Conservation (phyloP, 30 jellyfish, hydroid and myxozoan genomes). For the Pseudorhiza aurosa region DNA sequence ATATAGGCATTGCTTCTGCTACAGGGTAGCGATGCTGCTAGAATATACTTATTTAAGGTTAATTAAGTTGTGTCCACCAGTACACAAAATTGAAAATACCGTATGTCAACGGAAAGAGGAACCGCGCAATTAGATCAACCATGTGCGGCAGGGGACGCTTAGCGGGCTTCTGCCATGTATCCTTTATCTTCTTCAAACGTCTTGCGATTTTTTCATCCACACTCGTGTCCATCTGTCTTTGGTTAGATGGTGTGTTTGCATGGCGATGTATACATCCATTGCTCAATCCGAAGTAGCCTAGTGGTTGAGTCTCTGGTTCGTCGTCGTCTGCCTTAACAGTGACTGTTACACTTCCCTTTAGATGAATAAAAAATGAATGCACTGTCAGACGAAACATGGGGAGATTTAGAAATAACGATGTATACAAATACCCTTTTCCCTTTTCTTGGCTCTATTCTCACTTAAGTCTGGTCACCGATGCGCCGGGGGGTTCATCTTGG, state of each 20-base stretch:
- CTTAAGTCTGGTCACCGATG: too few relatives aligned
- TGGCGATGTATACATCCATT: constrained; percentile 46
- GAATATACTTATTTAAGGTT: too few relatives aligned
- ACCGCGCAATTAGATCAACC: constrained; percentile 58
- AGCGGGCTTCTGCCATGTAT: constrained; percentile 36
- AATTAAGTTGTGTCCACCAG: constrained; percentile 50
- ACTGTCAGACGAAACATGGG: too few relatives aligned
- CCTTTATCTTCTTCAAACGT: constrained; percentile 2
- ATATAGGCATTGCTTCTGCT: too few relatives aligned
- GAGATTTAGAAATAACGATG: too few relatives aligned
- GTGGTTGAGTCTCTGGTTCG: constrained; percentile 11
- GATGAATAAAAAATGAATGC: too few relatives aligned
- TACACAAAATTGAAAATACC: constrained; percentile 47
- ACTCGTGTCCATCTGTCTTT: not conserved
- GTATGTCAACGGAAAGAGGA: constrained; percentile 46
- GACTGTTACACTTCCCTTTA: constrained; percentile 39
- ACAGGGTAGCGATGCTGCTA: too few relatives aligned
- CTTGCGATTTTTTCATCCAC: constrained; percentile 11
- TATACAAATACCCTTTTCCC: too few relatives aligned
- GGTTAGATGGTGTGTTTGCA: constrained; percentile 3
- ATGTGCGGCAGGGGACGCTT: constrained; percentile 40
- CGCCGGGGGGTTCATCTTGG: too few relatives aligned
- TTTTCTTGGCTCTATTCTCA: too few relatives aligned
- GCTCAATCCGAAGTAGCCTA: constrained; percentile 9
- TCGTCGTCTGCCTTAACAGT: constrained; percentile 46